Evolutionary conservation across 2,113 vertebrate species (phyloP), one percentile per base, ranked within the genome.

Genomic region (Corythornis cristatus): DNA sequence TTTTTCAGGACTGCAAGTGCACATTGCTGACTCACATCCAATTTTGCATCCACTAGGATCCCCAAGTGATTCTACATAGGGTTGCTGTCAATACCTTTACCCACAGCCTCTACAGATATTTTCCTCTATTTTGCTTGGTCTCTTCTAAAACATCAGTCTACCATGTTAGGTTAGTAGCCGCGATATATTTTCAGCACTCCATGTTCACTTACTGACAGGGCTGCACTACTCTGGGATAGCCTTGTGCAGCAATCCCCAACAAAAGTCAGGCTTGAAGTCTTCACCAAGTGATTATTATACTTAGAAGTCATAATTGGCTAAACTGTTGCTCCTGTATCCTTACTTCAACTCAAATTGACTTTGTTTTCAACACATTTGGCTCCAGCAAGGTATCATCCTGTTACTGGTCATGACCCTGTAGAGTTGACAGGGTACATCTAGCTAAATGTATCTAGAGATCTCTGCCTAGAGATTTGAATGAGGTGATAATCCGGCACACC

Each of bases 351-450:
- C 35, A 73, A 75, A 71, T 0, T 48, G 35, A 37, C 40, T 82
- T 90, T 72, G 23, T 90, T 94, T 93, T 48, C 57, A 71, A 66
- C 37, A 43, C 29, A 37, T 28, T 45, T 93, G 91, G 84, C 89
- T 88, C 16, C 51, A 57, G 72, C 29, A 67, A 57, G 23, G 72
- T 82, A 82, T 86, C 89, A 48, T 86, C 78, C 71, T 19, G 2
- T 91, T 81, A 51, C 56, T 85, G 89, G 79, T 91, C 94, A 87
- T 91, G 95, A 94, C 93, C 91, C 83, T 87, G 67, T 93, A 33
- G 82, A 94, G 72, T 20, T 95, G 84, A 88, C 87, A 91, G 72
- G 68, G 83, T 71, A 83, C 86, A 83, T 14, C 76, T 54, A 80
- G 60, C 46, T 88, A 62, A 93, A 89, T 29, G 23, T 70, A 51